Base-by-base conservation (phyloP, 2,797 vertebrate species). In the Bradypodion pumilum region DNA sequence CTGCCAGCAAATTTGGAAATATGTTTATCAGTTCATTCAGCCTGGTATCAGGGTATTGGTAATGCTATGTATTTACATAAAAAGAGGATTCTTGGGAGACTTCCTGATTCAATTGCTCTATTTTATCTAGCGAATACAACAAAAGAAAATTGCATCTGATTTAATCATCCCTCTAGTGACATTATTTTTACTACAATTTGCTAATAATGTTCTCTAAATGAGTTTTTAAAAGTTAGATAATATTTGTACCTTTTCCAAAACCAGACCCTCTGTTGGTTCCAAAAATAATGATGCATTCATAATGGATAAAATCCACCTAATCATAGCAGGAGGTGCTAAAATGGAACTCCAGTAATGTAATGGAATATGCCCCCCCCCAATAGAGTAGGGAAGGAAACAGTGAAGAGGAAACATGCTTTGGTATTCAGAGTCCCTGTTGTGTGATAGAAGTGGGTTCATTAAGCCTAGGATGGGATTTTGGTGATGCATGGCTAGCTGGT, bases 151-250 rank as follows among this genome's bases (percentile, higher is more conserved):
- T 15, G 44, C 40, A 63, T 85, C 69, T 82, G 75, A 88, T 90
- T 75, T 85, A 90, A 88, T 86, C 1, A 84, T 40, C 69, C 74
- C 5, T 52, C n/a, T 16, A 56, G 52, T 79, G 21, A 82, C 79
- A 60, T 73, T 62, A 68, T 72, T 88, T 93, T 89, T 78, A 59
- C 78, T 89, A 88, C 81, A 81, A 88, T 81, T 84, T 84, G 2
- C 27, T 73, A 62, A 44, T 78, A 74, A 89, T 90, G 87, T 91
- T 89, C 74, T 81, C 83, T 70, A 86, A 92, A 89, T 78, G 44
- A 70, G 15, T 2, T 69, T 89, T 88, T 84, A 75, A 89, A 85
- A 85, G 82, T 73, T 52, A 80, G 75, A 37, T 76, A 32, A 44
- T 87, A 56, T 87, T 52, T 35, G 32, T 63, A 27, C 25, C 77